Evolutionary conservation across 2,797 vertebrate genomes (phyloP), one percentile per base, ranked within the genome.

Genomic region (Coccyzus lansbergi): DNA sequence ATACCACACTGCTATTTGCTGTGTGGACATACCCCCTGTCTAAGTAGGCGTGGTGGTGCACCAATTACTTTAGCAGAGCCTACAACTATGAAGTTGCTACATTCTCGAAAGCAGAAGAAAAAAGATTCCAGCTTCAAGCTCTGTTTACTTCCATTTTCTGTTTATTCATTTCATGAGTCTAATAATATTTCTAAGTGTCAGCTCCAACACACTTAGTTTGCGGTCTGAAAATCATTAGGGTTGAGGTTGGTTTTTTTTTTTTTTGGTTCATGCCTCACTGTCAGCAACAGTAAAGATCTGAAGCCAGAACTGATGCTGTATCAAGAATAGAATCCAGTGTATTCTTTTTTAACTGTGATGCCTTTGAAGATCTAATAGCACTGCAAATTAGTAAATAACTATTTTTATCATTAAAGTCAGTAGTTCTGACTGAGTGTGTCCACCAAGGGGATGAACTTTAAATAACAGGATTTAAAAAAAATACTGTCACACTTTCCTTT

Each of bases 341-440:
- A 26, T 77, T 85, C 29, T 80, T 64, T 70, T 81, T 76, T 58
- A 77, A 68, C 77, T 71, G 21, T 26, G 12, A 63, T 91, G 60
- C 16, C 65, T 95, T 83, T 75, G 36, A 83, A 86, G 65, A 76
- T 34, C 34, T 70, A 79, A 88, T 15, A 93, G 51, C 21, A 76
- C 56, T 70, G 74, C 86, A 92, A 92, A 92, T 86, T 88, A 88
- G 59, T 69, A 88, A 94, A 94, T 88, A 79, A 53, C 83, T 95
- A 69, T 90, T 91, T 93, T 88, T 95, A 76, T 90, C 88, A 33
- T 59, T 79, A 1, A 76, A 94, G 70, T 94, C 90, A 93, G 24
- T 33, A 12, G 63, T 69, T 79, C 74, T 94, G 76, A 92, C 74
- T 92, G 65, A 62, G 48, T 63, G 16, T 4, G 19, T 70, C 83